Conservation (phyloP, 1,140 invertebrate genomes). For the Drosophila arizonae region DNA sequence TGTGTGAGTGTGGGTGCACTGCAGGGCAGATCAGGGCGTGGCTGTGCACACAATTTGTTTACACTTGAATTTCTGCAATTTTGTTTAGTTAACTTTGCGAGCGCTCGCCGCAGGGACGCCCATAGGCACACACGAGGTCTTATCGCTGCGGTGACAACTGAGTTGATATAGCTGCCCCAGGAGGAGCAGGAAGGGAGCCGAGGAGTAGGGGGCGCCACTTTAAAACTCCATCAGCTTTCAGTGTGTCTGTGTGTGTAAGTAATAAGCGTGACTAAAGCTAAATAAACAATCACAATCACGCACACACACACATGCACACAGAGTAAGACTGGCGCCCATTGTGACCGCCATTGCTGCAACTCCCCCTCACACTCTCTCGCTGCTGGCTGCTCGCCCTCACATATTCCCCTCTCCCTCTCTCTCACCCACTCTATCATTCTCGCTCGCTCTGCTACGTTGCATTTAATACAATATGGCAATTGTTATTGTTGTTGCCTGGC, state of each 20-base stretch:
- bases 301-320: conserved; percentile 6
- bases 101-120: conserved; percentile 48
- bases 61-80: conserved; percentile 81
- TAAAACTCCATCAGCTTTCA: conserved; percentile 64
- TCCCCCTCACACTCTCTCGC: conserved; percentile 32
- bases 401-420: neutral
- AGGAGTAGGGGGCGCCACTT: conserved; percentile 21
- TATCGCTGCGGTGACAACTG: conserved; percentile 56
- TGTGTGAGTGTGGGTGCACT: conserved; percentile 23
- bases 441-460: conserved; percentile 27
- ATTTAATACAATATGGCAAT: conserved; percentile 31
- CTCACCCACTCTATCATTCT: neutral
- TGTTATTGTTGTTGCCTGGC: conserved; percentile 10
- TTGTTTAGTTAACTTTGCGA: conserved; percentile 73
- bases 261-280: conserved; percentile 74
- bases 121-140: conserved; percentile 55
- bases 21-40: conserved; percentile 29
- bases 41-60: conserved; percentile 71
- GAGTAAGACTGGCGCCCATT: conserved; percentile 33
- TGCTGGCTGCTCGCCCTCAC: neutral
- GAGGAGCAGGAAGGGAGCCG: neutral
- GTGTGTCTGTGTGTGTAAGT: conserved; percentile 43
- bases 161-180: conserved; percentile 12
- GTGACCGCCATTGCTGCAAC: conserved; percentile 47
- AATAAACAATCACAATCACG: conserved; percentile 58